Base-by-base conservation (phyloP, 2,888 invertebrate genomes). In the Ennomos fuscantarius region DNA sequence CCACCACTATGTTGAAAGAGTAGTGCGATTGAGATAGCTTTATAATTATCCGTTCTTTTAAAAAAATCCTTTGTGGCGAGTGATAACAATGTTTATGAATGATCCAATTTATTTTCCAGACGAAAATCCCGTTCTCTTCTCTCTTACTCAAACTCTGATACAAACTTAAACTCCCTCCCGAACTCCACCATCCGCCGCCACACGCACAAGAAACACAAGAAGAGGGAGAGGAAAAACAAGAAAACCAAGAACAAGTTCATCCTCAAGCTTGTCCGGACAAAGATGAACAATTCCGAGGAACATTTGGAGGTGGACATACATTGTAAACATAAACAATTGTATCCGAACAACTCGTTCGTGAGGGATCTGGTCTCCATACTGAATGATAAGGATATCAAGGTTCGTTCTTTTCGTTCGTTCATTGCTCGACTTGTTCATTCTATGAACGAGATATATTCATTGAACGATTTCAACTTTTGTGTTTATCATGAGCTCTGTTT, bases 311-410 rank as follows among this genome's bases (percentile, higher is more conserved):
- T 81, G 42, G 89, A 89, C 50, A 66, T 90, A 0, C 79, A 82
- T 63, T 91, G 90, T 72, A 69, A 65, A 12, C 90, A 91, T 51
- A 44, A 40, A 0, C 73, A 65, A 11, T 72, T 91, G 41, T 78
- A 68, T 57, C 90, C 90, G 1, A 90, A 91, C 65, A 83, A 91
- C 70, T 73, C 71, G 9, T 89, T 91, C 66, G 90, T 91, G 5
- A 54, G 90, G 2, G 90, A 90, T 55, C 66, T 91, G 1, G 91
- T 91, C 61, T 73, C 84, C 9, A 83, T 86, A 36, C 78, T 91
- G 52, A 90, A 89, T 54, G 86, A 86, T 0, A 78, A 76, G 13
- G 76, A 89, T 11, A 80, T 90, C 8, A 87, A 86, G 86, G 89
- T 89, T 6, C 34, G 65, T 2, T 15, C 15, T 1, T 15, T 15